phyloP scores from a whole-genome alignment of 2,797 vertebrate species.

The Catamblyrhynchus diadema region DNA sequence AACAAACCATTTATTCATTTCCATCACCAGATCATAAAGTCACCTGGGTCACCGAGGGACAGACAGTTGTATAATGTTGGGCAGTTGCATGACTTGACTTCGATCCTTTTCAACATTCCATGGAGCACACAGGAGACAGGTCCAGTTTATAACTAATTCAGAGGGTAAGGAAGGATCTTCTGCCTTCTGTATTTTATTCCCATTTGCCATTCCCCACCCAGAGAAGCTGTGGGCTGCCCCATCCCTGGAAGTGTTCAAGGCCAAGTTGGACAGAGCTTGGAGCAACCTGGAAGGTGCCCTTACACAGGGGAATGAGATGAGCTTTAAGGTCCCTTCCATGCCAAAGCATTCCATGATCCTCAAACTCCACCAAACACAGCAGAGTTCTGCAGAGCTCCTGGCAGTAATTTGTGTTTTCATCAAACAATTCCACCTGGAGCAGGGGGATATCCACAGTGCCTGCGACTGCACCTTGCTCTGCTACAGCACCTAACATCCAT shows the following conservation, averaged over 20 bases:
- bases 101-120: background rate
- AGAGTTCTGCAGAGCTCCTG: background rate
- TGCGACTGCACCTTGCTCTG: too few relatives aligned
- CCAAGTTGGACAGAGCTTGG: background rate
- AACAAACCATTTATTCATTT: background rate
- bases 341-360: background rate
- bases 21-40: background rate
- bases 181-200: background rate
- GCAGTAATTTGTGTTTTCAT: background rate
- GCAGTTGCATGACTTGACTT: background rate
- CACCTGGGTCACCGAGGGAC: background rate
- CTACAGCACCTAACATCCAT: rapidly evolving
- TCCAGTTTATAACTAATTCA: background rate
- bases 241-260: background rate
- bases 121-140: rapidly evolving
- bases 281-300: background rate
- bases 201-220: background rate
- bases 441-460: background rate
- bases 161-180: background rate
- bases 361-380: background rate
- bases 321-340: background rate
- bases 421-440: rapidly evolving
- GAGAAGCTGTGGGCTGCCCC: background rate
- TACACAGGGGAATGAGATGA: background rate
- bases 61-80: background rate